Conservation (phyloP, 2,888 invertebrate species). For the Oxycera nigricornis region DNA sequence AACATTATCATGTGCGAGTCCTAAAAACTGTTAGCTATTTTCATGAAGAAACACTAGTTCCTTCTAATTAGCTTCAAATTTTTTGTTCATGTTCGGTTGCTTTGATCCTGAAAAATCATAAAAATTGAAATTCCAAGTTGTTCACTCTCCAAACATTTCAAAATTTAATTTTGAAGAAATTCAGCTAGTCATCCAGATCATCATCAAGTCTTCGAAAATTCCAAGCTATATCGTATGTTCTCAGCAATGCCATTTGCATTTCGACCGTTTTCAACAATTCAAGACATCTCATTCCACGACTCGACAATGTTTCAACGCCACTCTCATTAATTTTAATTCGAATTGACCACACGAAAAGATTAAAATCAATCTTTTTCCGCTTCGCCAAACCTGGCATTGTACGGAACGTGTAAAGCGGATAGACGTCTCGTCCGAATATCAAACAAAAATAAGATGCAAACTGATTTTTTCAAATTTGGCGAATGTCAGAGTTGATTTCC, state of each 20-base stretch:
- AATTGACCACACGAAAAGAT: constrained; percentile 13
- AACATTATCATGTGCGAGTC: no score
- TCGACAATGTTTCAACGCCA: not conserved
- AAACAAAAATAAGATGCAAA: not conserved
- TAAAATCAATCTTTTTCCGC: constrained; percentile 10
- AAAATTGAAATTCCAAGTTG: no score
- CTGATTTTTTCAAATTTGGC: not conserved
- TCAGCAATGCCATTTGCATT: not conserved
- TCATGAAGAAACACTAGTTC: no score
- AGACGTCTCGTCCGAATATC: no score
- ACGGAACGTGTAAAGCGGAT: no score
- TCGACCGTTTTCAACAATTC: no score
- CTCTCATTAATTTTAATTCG: constrained; percentile 9
- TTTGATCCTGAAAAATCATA: no score
- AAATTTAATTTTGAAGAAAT: no score
- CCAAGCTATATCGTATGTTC: not conserved
- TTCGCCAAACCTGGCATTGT: not conserved
- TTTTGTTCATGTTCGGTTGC: no score
- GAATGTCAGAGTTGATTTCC: constrained; percentile 8
- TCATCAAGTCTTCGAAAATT: not conserved
- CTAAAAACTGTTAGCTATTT: no score
- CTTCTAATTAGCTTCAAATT: no score
- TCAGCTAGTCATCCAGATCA: not conserved
- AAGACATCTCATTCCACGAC: not conserved
- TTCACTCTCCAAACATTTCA: no score